Conservation (phyloP, 2,797 vertebrate species). For the Octomys mimax region DNA sequence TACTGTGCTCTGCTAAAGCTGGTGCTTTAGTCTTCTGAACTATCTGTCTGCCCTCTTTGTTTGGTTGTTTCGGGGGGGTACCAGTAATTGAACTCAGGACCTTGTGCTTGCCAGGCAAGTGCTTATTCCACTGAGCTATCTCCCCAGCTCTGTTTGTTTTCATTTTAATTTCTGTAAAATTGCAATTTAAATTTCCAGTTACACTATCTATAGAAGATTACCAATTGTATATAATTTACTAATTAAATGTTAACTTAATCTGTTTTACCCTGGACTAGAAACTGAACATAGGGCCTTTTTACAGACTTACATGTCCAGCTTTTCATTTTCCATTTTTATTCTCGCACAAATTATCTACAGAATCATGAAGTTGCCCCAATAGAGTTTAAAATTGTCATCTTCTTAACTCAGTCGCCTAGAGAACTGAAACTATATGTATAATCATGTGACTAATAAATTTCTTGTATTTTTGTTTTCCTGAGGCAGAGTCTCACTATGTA, state of each 20-base stretch:
- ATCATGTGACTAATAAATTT: background rate
- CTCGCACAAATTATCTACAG: background rate
- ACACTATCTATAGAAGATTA: constrained; percentile 1
- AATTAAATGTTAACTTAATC: background rate
- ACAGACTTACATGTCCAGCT: background rate
- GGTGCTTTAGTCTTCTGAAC: no score
- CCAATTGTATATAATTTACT: background rate
- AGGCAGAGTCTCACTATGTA: no score
- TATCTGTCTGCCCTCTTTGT: no score
- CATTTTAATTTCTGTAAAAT: constrained; percentile 48
- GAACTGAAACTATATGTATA: background rate
- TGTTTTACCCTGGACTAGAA: background rate
- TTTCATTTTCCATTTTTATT: background rate
- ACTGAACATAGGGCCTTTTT: background rate
- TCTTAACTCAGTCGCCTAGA: background rate
- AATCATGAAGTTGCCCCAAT: background rate
- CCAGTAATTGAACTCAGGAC: no score
- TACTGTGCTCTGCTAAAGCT: no score
- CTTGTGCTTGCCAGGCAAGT: no score
- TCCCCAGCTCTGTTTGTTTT: background rate
- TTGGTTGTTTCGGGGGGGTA: no score
- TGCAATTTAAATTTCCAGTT: constrained; percentile 42
- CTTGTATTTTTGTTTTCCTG: background rate
- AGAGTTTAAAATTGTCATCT: background rate
- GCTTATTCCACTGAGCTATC: no score